These are phyloP conservation scores for Eurystomus gularis DNA, from an alignment of 2,113 vertebrate genomes.

Conservation along the genomic window DNA sequence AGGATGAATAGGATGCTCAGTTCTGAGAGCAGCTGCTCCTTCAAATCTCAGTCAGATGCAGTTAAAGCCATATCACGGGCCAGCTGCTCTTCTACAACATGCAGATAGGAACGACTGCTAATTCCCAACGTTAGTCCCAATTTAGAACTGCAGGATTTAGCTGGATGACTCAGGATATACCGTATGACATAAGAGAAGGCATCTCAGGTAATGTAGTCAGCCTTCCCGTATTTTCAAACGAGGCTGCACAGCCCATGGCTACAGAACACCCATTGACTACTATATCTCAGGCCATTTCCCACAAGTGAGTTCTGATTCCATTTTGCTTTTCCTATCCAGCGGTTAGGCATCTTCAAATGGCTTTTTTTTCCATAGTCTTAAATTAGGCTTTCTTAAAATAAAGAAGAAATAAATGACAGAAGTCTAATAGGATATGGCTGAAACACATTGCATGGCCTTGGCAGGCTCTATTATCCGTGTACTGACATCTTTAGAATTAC, in stretches of 20 bases:
- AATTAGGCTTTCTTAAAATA: background rate
- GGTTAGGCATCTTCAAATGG: background rate
- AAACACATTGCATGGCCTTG: background rate
- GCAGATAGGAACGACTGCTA: background rate
- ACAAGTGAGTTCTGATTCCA: background rate
- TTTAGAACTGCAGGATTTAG: background rate
- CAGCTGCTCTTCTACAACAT: background rate
- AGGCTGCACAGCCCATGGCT: background rate
- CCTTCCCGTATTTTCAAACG: background rate
- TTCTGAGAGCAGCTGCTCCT: background rate
- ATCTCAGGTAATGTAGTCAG: background rate
- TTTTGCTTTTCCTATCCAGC: background rate
- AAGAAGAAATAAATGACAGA: slow-evolving; percentile 7
- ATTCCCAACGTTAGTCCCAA: slow-evolving; percentile 5
- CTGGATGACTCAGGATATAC: background rate
- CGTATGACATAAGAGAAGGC: background rate
- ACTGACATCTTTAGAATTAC: slow-evolving; percentile 39
- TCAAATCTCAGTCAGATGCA: background rate
- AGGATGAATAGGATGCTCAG: background rate
- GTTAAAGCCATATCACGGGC: background rate
- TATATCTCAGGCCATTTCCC: background rate
- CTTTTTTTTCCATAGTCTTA: background rate
- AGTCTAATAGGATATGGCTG: slow-evolving; percentile 1
- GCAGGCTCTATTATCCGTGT: background rate
- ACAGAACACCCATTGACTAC: background rate